These are phyloP conservation scores for Tachysurus vachellii DNA, from an alignment of 2,113 vertebrate genomes.

Conservation along the genomic window DNA sequence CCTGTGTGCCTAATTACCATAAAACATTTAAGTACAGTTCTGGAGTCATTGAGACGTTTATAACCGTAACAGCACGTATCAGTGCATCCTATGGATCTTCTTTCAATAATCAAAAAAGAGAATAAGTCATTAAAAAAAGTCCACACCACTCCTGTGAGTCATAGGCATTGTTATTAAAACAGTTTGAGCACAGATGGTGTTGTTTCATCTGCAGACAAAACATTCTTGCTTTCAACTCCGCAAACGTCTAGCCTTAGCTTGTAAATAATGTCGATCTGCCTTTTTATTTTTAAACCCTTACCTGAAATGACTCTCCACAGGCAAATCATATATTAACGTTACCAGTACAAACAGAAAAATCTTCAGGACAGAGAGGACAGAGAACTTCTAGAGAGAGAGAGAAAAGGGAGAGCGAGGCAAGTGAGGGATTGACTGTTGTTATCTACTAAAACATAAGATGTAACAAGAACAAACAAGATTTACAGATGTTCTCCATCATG, in stretches of 20 bases:
- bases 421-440: not conserved
- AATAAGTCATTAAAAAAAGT: not conserved
- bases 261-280: not conserved
- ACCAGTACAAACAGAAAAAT: not conserved
- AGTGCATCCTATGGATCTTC: not conserved
- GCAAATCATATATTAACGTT: not conserved
- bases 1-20: not conserved
- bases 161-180: not conserved
- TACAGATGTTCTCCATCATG: not conserved
- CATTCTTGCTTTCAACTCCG: constrained; percentile 8
- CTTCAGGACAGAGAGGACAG: not conserved
- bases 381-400: not conserved
- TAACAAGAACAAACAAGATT: not conserved
- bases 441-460: not conserved
- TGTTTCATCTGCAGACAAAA: constrained; percentile 8
- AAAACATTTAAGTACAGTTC: not conserved
- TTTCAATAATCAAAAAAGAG: not conserved
- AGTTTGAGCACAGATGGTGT: not conserved
- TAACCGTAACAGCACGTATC: not conserved
- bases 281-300: not conserved
- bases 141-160: not conserved
- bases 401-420: not conserved
- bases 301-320: not conserved
- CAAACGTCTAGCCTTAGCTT: not conserved
- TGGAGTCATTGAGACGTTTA: not conserved